Conservation (phyloP, 2,888 invertebrate genomes). For the Chalcis sispes region DNA sequence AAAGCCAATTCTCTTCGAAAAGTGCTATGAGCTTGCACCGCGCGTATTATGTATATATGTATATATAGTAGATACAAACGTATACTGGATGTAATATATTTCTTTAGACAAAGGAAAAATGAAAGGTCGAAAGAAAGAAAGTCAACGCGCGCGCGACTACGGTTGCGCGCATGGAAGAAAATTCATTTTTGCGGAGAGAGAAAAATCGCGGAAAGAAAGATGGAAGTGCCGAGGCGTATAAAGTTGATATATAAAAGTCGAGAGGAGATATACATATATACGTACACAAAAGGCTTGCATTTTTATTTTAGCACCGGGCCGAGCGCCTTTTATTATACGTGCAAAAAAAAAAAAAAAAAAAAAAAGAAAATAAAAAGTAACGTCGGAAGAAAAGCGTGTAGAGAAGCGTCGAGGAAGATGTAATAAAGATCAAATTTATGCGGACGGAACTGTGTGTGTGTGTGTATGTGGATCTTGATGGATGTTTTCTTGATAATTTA, state of each 20-base stretch:
- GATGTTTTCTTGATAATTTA: slow-evolving; percentile 25
- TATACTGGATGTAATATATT: too few relatives aligned
- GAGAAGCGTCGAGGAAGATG: not conserved
- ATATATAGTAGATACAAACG: too few relatives aligned
- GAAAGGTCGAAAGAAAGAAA: not conserved
- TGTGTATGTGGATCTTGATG: too few relatives aligned
- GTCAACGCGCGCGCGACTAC: not conserved
- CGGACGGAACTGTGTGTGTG: too few relatives aligned
- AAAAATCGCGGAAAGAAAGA: not conserved
- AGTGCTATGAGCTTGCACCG: not conserved
- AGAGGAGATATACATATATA: too few relatives aligned
- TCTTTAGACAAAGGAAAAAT: too few relatives aligned
- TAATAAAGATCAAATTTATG: slow-evolving; percentile 25
- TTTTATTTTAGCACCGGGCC: slow-evolving; percentile 21
- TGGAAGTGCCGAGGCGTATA: not conserved
- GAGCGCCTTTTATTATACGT: slow-evolving; percentile 32
- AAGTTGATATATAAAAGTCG: not conserved
- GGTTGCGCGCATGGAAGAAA: too few relatives aligned
- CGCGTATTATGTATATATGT: too few relatives aligned
- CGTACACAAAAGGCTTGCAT: slow-evolving; percentile 19
- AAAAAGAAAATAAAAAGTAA: not conserved
- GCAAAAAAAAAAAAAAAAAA: slow-evolving; percentile 33
- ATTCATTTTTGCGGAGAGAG: slow-evolving; percentile 17
- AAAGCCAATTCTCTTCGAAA: slow-evolving; percentile 16
- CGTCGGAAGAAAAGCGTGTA: not conserved